Evolutionary conservation across 2,797 vertebrate genomes (phyloP).

Genomic region (Xenops minutus): DNA sequence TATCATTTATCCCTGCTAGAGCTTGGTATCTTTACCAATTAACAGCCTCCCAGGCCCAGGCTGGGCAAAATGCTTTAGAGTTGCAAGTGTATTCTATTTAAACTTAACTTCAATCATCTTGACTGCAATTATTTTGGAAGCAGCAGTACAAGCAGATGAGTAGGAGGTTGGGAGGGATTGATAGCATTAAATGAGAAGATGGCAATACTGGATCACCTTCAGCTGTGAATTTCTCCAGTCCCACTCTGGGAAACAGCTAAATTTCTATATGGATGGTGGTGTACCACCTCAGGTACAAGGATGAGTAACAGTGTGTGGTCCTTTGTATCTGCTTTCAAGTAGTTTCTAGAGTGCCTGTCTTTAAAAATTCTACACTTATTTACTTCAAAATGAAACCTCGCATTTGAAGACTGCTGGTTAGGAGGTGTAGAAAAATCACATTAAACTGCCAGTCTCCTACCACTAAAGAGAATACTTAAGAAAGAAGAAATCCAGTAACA

Average conservation of each 20-base stretch:
- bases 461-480: neutral
- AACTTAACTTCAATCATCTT: neutral
- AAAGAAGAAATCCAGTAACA: neutral
- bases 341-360: neutral
- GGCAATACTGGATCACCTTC: neutral
- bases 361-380: neutral
- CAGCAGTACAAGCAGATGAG: neutral
- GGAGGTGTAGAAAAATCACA: fast-evolving
- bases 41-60: neutral
- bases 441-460: neutral
- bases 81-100: neutral
- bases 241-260: neutral
- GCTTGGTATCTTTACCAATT: neutral
- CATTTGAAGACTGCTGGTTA: neutral
- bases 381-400: neutral
- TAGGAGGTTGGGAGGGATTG: neutral
- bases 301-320: neutral
- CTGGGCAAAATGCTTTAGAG: neutral
- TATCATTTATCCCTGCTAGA: neutral
- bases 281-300: neutral
- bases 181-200: neutral
- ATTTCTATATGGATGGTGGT: fast-evolving
- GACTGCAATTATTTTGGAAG: neutral
- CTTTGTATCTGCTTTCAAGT: neutral
- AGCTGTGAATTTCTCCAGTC: neutral